Percentiles rank a stretch among this genome's conserved stretches.
These are phyloP conservation scores for Poeciliopsis paucimaculata DNA, from an alignment of 2,797 vertebrate genomes.

Conservation along the genomic window DNA sequence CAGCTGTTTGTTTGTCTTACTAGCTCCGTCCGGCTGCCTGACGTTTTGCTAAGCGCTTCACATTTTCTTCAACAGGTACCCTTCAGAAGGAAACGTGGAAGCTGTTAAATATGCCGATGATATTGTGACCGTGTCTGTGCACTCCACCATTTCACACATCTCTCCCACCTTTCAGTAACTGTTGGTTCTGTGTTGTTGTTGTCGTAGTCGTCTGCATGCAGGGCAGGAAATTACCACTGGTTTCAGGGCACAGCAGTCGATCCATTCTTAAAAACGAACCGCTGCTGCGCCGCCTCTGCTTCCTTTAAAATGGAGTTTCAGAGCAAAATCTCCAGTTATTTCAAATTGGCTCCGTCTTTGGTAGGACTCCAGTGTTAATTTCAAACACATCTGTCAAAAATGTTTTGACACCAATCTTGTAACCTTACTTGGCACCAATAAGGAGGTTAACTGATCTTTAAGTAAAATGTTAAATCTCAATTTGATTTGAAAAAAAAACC, in stretches of 20 bases:
- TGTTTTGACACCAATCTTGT: conserved; percentile 33
- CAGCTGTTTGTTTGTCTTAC: conserved; percentile 23
- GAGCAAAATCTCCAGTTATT: conserved; percentile 24
- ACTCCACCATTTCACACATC: conserved; percentile 42
- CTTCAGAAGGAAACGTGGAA: conserved; percentile 49
- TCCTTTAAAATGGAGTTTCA: conserved; percentile 14
- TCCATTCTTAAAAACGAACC: conserved; percentile 12
- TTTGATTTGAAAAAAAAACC: not conserved
- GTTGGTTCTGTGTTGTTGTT: conserved; percentile 20
- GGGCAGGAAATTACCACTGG: conserved; percentile 41
- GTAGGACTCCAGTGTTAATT: conserved; percentile 47
- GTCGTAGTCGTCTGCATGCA: conserved; percentile 15
- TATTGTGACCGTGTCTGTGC: conserved; percentile 36
- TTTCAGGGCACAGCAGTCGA: conserved; percentile 35
- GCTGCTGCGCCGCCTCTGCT: conserved; percentile 18
- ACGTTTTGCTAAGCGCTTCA: conserved; percentile 43
- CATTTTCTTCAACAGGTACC: conserved; percentile 64
- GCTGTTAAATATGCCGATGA: conserved; percentile 47
- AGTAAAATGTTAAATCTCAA: not conserved
- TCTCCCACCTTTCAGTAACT: conserved; percentile 48
- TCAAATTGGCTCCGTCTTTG: conserved; percentile 26
- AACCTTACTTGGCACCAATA: conserved; percentile 33
- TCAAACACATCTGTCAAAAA: conserved; percentile 29
- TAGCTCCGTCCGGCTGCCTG: conserved; percentile 27
- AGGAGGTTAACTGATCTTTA: conserved; percentile 16